Evolutionary conservation across 64 coral and sea anemone species (phyloP), one percentile per base, ranked within the genome.

Genomic region (Trachythela sp.): DNA sequence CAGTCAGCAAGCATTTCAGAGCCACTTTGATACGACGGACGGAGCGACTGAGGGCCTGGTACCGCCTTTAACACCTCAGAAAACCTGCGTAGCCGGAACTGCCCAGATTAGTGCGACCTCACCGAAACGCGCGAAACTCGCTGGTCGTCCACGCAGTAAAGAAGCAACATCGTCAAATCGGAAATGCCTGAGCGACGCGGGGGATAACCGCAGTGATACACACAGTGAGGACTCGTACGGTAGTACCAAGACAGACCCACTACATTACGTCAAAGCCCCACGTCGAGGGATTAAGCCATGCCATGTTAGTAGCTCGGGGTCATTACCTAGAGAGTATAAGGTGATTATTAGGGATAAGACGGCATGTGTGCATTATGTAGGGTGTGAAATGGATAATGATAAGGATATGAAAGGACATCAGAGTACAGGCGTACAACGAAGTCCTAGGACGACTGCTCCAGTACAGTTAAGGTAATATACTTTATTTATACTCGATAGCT

Each of bases 271-370:
- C 34, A 80, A 36, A 80, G 8, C 75, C 0, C 75, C 75, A 36
- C 75, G 75, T 30, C 20, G 75, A 36, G 75, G 75, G 20, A 29
- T 80, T 20, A 80, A 36, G 35, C 75, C 75, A 37, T 80, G 75
- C 35, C 75, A 35, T 1, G 37, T 37, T 8, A 80, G 33, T 9
- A 80, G 33, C 31, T 15, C 75, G 8, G 37, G 10, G 15, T 80
- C 75, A 2, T 20, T 80, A 30, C 75, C 75, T 39, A 2, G 75
- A 18, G 75, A 80, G 37, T 80, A 80, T 18, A 80, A 80, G 37
- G 75, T 80, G 33, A 80, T 80, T 8, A 80, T 80, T 29, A 35
- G 75, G 75, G 37, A 80, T 80, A 80, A 80, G 75, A 80, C 37
- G 15, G 31, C 75, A 35, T 39, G 75, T 10, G 75, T 80, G 15